Percentiles rank a stretch among this genome's conserved stretches.
phyloP scores from a whole-genome alignment of 2,797 vertebrate genomes.

The Coendou prehensilis region DNA sequence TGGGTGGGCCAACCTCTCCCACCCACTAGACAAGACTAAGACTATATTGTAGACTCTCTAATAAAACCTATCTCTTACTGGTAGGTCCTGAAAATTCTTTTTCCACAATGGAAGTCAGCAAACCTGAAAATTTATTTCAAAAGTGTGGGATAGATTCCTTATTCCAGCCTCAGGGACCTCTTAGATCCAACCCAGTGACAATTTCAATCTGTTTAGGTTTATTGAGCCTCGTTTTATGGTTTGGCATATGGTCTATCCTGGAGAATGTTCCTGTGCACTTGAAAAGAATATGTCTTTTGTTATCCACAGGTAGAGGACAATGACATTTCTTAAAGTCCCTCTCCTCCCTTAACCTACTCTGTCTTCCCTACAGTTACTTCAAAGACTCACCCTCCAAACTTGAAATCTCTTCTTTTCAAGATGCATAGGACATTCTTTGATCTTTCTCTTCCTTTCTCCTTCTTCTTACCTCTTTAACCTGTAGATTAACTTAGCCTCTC shows the following conservation, averaged over 20 bases:
- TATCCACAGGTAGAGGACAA: not conserved
- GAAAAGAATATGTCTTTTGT: not conserved
- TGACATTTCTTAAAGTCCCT: not conserved
- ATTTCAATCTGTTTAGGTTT: not conserved
- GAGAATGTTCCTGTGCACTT: not conserved
- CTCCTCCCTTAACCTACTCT: not conserved
- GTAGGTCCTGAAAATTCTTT: not conserved
- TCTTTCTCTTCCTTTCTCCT: not conserved
- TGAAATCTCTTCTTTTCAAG: not conserved
- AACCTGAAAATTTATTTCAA: not conserved
- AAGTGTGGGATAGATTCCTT: not conserved
- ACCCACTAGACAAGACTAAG: not conserved
- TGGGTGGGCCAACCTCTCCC: too few relatives aligned
- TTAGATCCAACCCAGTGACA: not conserved
- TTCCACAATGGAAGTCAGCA: not conserved
- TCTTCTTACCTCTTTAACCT: not conserved
- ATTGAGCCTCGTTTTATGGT: not conserved
- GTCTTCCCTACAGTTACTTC: not conserved
- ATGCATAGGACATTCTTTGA: not conserved
- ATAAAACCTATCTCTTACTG: not conserved
- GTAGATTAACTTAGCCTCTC: not conserved
- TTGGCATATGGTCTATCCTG: not conserved
- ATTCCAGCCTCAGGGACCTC: not conserved
- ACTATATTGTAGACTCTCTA: not conserved
- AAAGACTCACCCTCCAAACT: not conserved